Conservation (phyloP, 2,888 invertebrate species). For the Merodon equestris region DNA sequence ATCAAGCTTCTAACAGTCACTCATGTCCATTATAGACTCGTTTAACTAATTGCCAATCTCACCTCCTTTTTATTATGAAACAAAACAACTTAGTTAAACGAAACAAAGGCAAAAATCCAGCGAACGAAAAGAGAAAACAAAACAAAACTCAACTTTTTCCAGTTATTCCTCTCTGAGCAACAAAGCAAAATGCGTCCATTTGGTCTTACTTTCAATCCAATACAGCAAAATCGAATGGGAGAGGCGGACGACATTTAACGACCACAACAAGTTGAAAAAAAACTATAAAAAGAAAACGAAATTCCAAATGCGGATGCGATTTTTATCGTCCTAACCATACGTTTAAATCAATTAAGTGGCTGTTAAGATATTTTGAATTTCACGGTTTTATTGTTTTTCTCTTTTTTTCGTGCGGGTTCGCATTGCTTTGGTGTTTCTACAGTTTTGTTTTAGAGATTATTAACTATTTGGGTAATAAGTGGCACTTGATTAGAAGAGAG, state of each 20-base stretch:
- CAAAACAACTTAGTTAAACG: no score
- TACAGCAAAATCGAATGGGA: no score
- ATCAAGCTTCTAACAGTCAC: no score
- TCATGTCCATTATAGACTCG: no score
- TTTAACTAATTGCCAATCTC: no score
- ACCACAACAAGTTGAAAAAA: slow-evolving; percentile 27
- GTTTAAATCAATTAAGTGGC: slow-evolving; percentile 52
- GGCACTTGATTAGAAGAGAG: no score
- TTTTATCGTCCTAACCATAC: slow-evolving; percentile 47
- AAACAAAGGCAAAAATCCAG: no score
- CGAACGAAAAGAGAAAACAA: no score
- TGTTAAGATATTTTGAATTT: slow-evolving; percentile 30
- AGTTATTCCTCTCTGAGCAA: background rate
- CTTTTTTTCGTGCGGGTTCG: background rate
- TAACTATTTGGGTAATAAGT: no score
- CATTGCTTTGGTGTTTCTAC: background rate
- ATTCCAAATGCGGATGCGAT: slow-evolving; percentile 47
- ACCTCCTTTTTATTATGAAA: no score
- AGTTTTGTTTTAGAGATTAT: no score
- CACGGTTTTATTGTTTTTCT: background rate
- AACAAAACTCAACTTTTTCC: no score
- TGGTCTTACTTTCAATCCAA: slow-evolving; percentile 29
- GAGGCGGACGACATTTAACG: slow-evolving; percentile 38
- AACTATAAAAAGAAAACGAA: slow-evolving; percentile 34
- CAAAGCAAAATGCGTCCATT: slow-evolving; percentile 46